These are phyloP conservation scores for Formica exsecta DNA, from an alignment of 1,140 invertebrate species.

Conservation along the genomic window DNA sequence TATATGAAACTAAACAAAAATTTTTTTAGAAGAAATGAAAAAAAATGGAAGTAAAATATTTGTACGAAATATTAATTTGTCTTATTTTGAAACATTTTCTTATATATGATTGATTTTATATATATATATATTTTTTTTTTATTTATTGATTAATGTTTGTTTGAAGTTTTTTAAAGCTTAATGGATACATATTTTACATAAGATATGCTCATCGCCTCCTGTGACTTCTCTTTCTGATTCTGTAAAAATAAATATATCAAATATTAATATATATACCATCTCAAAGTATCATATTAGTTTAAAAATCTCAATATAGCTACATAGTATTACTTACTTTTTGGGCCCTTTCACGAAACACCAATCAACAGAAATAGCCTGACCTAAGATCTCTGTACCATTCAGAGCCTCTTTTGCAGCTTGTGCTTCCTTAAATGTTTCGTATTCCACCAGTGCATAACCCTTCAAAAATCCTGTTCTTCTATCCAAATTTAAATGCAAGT, in stretches of 20 bases:
- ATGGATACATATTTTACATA: not conserved
- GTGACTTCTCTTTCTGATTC: slow-evolving; percentile 79
- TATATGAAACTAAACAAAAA: not conserved
- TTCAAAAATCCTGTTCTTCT: slow-evolving; percentile 99
- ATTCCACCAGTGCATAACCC: slow-evolving; percentile 98
- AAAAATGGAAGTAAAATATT: slow-evolving; percentile 1
- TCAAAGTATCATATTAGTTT: not conserved
- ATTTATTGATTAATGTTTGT: slow-evolving; percentile 20
- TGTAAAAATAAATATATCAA: slow-evolving; percentile 63
- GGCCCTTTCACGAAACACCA: slow-evolving; percentile 99
- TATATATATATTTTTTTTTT: not conserved
- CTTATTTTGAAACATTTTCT: too few species aligned
- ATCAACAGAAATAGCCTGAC: slow-evolving; percentile 96
- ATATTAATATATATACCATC: slow-evolving; percentile 5
- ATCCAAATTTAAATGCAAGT: slow-evolving; percentile 98
- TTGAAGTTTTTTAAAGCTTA: not conserved
- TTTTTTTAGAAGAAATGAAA: not conserved
- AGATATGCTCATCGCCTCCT: slow-evolving; percentile 76
- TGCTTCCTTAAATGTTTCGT: slow-evolving; percentile 98
- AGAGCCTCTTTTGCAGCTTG: slow-evolving; percentile 95
- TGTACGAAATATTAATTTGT: not conserved
- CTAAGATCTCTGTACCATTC: slow-evolving; percentile 96
- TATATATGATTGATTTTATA: not conserved
- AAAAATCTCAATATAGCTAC: not conserved
- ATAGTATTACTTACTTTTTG: slow-evolving; percentile 89